Evolutionary conservation across 2,113 vertebrate genomes (phyloP), one percentile per base, ranked within the genome.

Genomic region (Crocuta crocuta): DNA sequence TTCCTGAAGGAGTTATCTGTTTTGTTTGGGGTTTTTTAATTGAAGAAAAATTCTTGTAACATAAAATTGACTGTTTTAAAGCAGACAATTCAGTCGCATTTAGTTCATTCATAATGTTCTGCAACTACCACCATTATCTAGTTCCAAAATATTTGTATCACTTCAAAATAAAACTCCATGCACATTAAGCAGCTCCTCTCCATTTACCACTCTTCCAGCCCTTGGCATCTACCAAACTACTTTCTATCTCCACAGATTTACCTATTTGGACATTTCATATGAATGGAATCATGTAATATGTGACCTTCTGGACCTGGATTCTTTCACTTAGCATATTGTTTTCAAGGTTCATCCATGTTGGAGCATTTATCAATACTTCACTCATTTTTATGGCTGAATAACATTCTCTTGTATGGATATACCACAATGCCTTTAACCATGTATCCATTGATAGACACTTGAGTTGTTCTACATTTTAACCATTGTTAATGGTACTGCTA

Each of bases 101-200:
- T 53, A 26, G 45, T 66, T 58, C 4, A 23, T 81, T 86, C 35
- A 45, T 26, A 66, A 8, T 58, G 24, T 53, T 91, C 58, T 26
- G 23, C 68, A 93, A 70, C 45, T 3, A 70, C 28, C 31, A 31
- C 9, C 50, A 71, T 76, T 50, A 70, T 19, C 33, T 92, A 79
- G 3, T 58, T 85, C 71, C 28, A 80, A 89, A 55, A 61, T 55
- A 39, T 48, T 76, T 55, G 87, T 68, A 66, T 83, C 21, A 73
- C 15, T 66, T 85, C 35, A 87, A 71, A 91, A 92, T 31, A 81
- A 97, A 92, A n/a, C 45, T 28, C 21, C 43, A n/a, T 66, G 43
- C 6, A 43, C 84, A 39, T 26, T 45, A 73, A 74, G 48, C 12
- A 81, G 8, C 53, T 89, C 35, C 50, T 16, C 1, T 61, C 84